Evolutionary conservation across 1,140 invertebrate species (phyloP).

Genomic region (Brachystomella parvula): DNA sequence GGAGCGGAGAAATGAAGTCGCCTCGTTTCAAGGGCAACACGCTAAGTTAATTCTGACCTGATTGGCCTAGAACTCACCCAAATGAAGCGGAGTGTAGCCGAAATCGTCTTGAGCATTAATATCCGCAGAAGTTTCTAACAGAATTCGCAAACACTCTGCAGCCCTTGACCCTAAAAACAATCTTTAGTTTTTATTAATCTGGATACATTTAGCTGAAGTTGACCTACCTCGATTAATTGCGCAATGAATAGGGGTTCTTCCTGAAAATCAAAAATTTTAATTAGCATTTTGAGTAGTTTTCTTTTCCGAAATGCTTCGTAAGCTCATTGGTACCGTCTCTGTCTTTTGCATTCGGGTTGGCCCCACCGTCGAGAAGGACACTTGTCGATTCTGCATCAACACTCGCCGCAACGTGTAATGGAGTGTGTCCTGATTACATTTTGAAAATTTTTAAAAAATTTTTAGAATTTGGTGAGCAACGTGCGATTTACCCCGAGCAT

Average conservation of each 20-base stretch:
- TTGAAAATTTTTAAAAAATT: background rate
- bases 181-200: background rate
- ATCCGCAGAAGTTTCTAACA: slow-evolving; percentile 60
- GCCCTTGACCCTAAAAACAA: slow-evolving; percentile 65
- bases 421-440: slow-evolving; percentile 41
- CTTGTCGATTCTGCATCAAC: slow-evolving; percentile 44
- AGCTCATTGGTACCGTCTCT: too few species aligned
- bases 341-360: slow-evolving; percentile 39
- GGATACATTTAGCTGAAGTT: too few species aligned
- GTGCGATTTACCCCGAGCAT: slow-evolving; percentile 26
- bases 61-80: slow-evolving; percentile 3
- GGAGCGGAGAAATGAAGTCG: slow-evolving; percentile 42
- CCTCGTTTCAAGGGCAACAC: background rate
- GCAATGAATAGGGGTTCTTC: slow-evolving; percentile 41
- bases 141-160: slow-evolving; percentile 57
- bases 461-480: background rate
- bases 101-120: slow-evolving; percentile 76
- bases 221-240: slow-evolving; percentile 35
- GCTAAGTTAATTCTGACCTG: background rate
- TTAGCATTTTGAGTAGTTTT: too few species aligned
- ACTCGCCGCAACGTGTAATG: slow-evolving; percentile 48
- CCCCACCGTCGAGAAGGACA: slow-evolving; percentile 45
- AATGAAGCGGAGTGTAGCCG: slow-evolving; percentile 66
- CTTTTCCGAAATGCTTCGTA: too few species aligned
- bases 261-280: too few species aligned